Base-by-base conservation (phyloP, 2,797 vertebrate species). In the Balearica regulorum region DNA sequence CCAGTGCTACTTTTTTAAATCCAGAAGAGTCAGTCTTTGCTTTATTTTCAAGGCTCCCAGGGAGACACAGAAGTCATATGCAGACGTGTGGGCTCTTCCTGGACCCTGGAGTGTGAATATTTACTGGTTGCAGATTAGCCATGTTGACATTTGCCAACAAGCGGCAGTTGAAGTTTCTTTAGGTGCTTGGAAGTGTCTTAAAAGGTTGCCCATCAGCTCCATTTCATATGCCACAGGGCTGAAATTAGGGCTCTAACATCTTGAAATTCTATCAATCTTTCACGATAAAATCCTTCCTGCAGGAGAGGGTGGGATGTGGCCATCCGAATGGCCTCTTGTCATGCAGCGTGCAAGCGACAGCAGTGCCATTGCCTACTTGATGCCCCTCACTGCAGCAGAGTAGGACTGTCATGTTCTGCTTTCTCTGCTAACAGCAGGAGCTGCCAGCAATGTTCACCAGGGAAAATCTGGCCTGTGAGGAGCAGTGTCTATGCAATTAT, bases 321-420 rank as follows among this genome's bases (percentile, higher is more conserved):
- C 3, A 0, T 24, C 17, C 12, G 13, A 73, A 70, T 9, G 11
- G 12, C 6, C 24, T 87, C 46, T 92, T 17, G 33, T 76, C 51
- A 66, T 1, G 0, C 21, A 64, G 16, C 0, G 0, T 17, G 8
- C 33, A 71, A 28, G 5, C 1, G 2, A 7, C 21, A 83, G 2
- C 29, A 19, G 16, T 39, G 13, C 3, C 1, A 6, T 35, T 83
- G 4, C 24, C n/a, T 76, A 9, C 18, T 54, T 0, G 0, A 46
- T 1, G 1, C 29, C 69, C 55, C 55, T 73, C 4, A 1, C n/a
- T 80, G 72, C 33, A 86, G 46, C 72, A 90, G 37, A 48, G 44
- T 73, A 81, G 17, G 37, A 26, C 25, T 87, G 26, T 10, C 72
- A 29, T 0, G 1, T 60, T 79, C 60, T 82, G 22, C 79, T 65